Base-by-base conservation (phyloP, 2,888 invertebrate genomes). In the Eristalis pertinax region DNA sequence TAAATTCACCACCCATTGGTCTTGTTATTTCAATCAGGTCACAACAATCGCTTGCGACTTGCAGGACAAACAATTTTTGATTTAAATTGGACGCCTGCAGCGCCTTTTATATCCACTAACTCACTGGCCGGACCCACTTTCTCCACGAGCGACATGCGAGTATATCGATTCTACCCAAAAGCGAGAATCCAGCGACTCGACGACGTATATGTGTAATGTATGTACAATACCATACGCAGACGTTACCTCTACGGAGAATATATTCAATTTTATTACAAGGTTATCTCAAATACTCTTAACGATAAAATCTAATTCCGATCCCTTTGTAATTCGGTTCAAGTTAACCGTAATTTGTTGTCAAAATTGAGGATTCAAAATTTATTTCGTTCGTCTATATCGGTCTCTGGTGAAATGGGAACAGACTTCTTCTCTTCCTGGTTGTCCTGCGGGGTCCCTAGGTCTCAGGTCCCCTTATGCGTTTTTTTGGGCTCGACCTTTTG, bases 291-390 rank as follows among this genome's bases (percentile, higher is more conserved):
- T 89, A 89, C 89, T 92, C 92, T 89, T 91, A 91, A 89, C 90
- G 90, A 91, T 91, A 89, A 91, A 92, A 92, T 92, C 90, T 91
- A 91, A 92, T 92, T 92, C 89, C 88, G 89, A 90, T 92, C 90
- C 91, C 91, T 90, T 92, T 91, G 90, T 91, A 88, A 89, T 89
- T 88, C 86, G 78, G 88, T 89, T 89, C 87, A 89, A 89, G 89
- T 89, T 88, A 89, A 89, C 89, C 89, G 88, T 89, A 89, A 90
- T 89, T 90, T 88, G 89, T 89, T 88, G 84, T 86, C 82, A 83
- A 88, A 89, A 84, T 89, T 88, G 89, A 74, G 76, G 89, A 89
- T 84, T 88, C 82, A 89, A 89, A 87, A 82, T 85, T 77, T 87
- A 76, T 80, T 83, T 82, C 67, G 62, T 58, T 15, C n/a, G 82